These are phyloP conservation scores for Gadopsis bispinosus DNA, from an alignment of 2,797 vertebrate genomes.

Conservation along the genomic window DNA sequence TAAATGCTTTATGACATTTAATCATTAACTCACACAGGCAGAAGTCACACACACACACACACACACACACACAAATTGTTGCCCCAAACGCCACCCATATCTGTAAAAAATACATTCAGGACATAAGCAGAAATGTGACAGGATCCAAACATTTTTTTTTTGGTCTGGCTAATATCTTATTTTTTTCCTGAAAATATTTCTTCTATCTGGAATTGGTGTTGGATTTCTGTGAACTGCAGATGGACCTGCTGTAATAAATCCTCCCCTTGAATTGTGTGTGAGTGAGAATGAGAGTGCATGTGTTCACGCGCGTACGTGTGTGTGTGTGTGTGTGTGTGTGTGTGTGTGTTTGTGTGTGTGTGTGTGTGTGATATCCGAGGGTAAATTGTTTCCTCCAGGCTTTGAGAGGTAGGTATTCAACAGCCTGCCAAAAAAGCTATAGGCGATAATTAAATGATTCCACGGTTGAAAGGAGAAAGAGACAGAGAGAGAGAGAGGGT, in stretches of 20 bases:
- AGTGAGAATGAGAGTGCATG: conserved; percentile 11
- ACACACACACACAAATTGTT: conserved; percentile 43
- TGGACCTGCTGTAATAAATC: conserved; percentile 82
- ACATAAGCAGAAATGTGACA: conserved; percentile 59
- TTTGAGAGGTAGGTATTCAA: conserved; percentile 86
- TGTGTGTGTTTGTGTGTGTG: conserved; percentile 42
- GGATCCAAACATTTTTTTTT: conserved; percentile 43
- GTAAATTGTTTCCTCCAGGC: conserved; percentile 85
- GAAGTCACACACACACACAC: conserved; percentile 10
- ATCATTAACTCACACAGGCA: conserved; percentile 73
- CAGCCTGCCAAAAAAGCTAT: conserved; percentile 88
- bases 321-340: conserved; percentile 20
- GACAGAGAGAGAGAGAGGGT: conserved; percentile 67
- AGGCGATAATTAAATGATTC: conserved; percentile 88
- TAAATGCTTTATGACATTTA: conserved; percentile 78
- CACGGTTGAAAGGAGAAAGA: conserved; percentile 83
- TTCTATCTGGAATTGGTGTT: conserved; percentile 72
- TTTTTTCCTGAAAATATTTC: conserved; percentile 62
- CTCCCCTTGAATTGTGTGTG: conserved; percentile 71
- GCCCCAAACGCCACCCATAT: conserved; percentile 41
- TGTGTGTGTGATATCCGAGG: conserved; percentile 78
- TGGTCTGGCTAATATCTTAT: conserved; percentile 49
- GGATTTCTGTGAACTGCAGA: conserved; percentile 76
- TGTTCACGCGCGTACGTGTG: no score
- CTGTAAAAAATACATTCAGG: conserved; percentile 44